Percentiles rank a stretch among this genome's conserved stretches.
These are phyloP conservation scores for Aselliscus stoliczkanus DNA, from an alignment of 2,797 vertebrate species.

Conservation along the genomic window DNA sequence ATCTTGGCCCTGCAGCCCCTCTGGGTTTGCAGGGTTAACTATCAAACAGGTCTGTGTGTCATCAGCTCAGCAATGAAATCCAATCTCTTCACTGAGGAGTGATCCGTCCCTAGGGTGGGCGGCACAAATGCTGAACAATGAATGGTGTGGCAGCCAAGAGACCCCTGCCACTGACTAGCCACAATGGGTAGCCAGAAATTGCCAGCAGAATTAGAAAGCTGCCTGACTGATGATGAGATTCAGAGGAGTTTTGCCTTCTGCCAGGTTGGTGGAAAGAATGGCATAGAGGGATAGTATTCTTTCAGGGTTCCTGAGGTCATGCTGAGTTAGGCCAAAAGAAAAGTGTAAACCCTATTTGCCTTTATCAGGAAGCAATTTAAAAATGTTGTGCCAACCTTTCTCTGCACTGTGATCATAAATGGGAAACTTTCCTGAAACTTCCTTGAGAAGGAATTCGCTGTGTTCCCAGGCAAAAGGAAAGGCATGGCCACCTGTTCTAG, in stretches of 20 bases:
- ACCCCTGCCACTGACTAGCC: neutral
- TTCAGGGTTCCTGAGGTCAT: neutral
- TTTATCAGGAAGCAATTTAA: slow-evolving; percentile 39
- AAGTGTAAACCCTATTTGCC: neutral
- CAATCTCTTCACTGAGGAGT: neutral
- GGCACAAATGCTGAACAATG: neutral
- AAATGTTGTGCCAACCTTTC: neutral
- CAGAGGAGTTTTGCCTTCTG: neutral
- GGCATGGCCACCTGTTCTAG: slow-evolving; percentile 69
- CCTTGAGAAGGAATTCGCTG: slow-evolving; percentile 54
- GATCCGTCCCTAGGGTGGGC: slow-evolving; percentile 49
- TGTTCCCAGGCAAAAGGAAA: slow-evolving; percentile 50
- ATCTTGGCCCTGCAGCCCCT: neutral
- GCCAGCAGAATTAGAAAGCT: slow-evolving; percentile 26
- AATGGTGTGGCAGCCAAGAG: neutral
- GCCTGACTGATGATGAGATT: neutral
- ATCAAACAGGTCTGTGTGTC: neutral
- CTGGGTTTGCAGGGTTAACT: slow-evolving; percentile 52
- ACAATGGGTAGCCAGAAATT: neutral
- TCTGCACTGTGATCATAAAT: slow-evolving; percentile 8
- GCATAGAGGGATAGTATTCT: neutral
- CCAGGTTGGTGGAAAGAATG: neutral
- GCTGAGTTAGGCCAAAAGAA: neutral
- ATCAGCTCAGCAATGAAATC: slow-evolving; percentile 40
- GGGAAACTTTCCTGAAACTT: slow-evolving; percentile 15